A percentile compares a stretch with the other conserved stretches of the same genome.
phyloP scores from a whole-genome alignment of 2,113 vertebrate genomes.

The Sceloporus tristichus region DNA sequence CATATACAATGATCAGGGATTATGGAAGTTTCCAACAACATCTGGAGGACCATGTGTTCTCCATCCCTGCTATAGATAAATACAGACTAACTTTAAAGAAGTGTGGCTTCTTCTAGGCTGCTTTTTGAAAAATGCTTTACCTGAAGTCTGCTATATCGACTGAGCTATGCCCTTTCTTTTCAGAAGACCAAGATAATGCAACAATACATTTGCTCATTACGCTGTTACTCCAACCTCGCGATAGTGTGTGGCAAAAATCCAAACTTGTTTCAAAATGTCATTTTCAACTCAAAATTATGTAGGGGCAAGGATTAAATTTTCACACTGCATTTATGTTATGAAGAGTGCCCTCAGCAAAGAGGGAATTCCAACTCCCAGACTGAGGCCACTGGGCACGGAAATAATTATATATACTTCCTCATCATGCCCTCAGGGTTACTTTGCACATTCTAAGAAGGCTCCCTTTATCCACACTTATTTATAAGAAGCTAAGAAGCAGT shows the following conservation, averaged over 20 bases:
- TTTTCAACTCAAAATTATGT: slow-evolving; percentile 17
- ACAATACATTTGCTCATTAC: background rate
- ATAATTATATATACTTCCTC: slow-evolving; percentile 24
- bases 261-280: slow-evolving; percentile 15
- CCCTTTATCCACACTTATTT: slow-evolving; percentile 55
- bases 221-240: background rate
- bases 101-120: background rate
- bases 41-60: no score
- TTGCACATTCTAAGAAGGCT: slow-evolving; percentile 41
- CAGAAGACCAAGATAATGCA: background rate
- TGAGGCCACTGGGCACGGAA: background rate
- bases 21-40: no score
- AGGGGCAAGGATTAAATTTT: slow-evolving; percentile 5
- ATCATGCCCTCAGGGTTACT: slow-evolving; percentile 35
- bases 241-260: background rate
- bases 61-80: no score
- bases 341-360: background rate
- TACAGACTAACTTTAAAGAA: no score
- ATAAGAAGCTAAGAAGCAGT: slow-evolving; percentile 53
- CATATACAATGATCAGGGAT: no score
- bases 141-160: background rate
- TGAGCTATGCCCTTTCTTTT: background rate
- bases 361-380: slow-evolving; percentile 15
- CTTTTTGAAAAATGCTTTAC: background rate
- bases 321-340: slow-evolving; percentile 14